Conservation (phyloP, 2,888 invertebrate species). For the Bugula neritina region DNA sequence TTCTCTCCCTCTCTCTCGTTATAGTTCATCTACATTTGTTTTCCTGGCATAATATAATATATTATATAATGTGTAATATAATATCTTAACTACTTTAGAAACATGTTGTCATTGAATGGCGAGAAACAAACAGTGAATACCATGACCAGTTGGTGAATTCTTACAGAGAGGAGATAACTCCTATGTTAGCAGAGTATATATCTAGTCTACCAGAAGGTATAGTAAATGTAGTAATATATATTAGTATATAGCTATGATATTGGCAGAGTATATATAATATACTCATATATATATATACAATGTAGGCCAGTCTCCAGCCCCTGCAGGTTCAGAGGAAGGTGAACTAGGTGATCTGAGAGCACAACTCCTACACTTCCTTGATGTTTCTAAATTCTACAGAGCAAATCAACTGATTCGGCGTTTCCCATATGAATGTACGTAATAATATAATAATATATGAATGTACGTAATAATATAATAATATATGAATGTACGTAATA, state of each 20-base stretch:
- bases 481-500: too few relatives aligned
- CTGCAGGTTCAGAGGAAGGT: slow-evolving; percentile 54
- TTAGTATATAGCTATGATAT: neutral
- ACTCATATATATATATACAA: slow-evolving; percentile 27
- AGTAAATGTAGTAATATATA: neutral
- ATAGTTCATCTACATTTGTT: too few relatives aligned
- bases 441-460: too few relatives aligned
- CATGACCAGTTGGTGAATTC: slow-evolving; percentile 86
- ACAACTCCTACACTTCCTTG: slow-evolving; percentile 72
- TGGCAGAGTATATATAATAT: neutral
- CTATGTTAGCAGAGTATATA: neutral
- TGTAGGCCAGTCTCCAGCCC: slow-evolving; percentile 49
- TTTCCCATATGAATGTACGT: slow-evolving; percentile 68
- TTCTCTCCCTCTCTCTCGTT: neutral
- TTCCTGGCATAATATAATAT: too few relatives aligned
- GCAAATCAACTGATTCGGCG: slow-evolving; percentile 79
- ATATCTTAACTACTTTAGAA: too few relatives aligned
- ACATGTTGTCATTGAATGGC: slow-evolving; percentile 84
- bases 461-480: too few relatives aligned
- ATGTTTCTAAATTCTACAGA: slow-evolving; percentile 72
- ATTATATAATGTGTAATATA: too few relatives aligned
- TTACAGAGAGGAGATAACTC: slow-evolving; percentile 59
- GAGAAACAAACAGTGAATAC: slow-evolving; percentile 74
- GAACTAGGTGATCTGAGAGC: slow-evolving; percentile 58
- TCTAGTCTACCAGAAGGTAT: slow-evolving; percentile 21